Base-by-base conservation (phyloP, 35 echinoderm and acorn worm species). In the Ophiothrix spiculata region DNA sequence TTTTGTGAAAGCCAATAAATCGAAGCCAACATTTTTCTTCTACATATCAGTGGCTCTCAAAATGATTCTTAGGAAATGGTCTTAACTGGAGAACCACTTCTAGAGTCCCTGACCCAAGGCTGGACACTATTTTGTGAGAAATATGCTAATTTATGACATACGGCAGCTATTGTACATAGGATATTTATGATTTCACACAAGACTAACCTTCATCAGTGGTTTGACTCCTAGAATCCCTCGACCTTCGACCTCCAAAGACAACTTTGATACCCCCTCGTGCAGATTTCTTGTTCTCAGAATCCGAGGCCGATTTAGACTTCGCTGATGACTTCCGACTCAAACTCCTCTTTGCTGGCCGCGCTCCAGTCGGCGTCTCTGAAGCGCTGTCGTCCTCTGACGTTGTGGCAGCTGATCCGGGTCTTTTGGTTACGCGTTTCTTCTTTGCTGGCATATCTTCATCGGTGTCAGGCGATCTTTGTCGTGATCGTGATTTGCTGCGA, bases 121-220 rank as follows among this genome's bases (percentile, higher is more conserved):
- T n/a, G n/a, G n/a, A n/a, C n/a, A n/a, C n/a, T n/a, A n/a, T n/a
- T n/a, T n/a, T n/a, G n/a, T n/a, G n/a, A n/a, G n/a, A n/a, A n/a
- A n/a, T n/a, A n/a, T n/a, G n/a, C n/a, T n/a, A n/a, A n/a, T n/a
- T n/a, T n/a, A n/a, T n/a, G n/a, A n/a, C n/a, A n/a, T n/a, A n/a
- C n/a, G n/a, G n/a, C n/a, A n/a, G n/a, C n/a, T n/a, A n/a, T n/a
- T n/a, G n/a, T n/a, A n/a, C n/a, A n/a, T n/a, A n/a, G n/a, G n/a
- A n/a, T n/a, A n/a, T n/a, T n/a, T n/a, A n/a, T 49, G 19, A 49
- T 49, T 49, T 49, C 42, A 49, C 37, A 16, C 2, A 81, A 19
- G 25, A 85, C 74, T 86, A 31, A 86, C 84, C 84, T n/a, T n/a
- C n/a, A 76, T 77, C 74, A 31, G 35, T 38, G 45, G 31, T 76